Evolutionary conservation across 2,797 vertebrate species (phyloP), one percentile per base, ranked within the genome.

Genomic region (Oophaga sylvatica): DNA sequence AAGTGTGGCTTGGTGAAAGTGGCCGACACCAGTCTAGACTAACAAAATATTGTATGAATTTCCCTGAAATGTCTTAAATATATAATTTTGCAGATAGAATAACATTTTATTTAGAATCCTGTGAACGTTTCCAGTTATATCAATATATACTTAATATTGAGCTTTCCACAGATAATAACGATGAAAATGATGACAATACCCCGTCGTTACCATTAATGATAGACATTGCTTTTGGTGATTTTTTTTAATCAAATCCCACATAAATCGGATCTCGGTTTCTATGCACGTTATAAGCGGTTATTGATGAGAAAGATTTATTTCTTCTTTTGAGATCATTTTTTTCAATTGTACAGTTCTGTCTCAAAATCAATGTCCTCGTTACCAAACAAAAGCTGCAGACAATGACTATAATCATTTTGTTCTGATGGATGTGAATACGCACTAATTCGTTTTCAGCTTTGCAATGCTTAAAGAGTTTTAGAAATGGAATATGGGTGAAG

Each of bases 391-490:
- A 83, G 79, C 79, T 29, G 53, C 70, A 16, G 57, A 73, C 83
- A 80, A 82, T 86, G 78, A 83, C 87, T 90, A 83, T 88, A 88
- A 86, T 90, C 83, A 90, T 78, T 86, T 88, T 88, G 83, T 85
- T 22, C 87, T 84, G 62, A 60, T 45, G 41, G 60, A 68, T 60
- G 81, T 79, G 75, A 87, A 80, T 87, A 68, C 35, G 53, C 82
- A 62, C 76, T 87, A 90, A 88, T 91, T 92, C 87, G 90, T 90
- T 91, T 90, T 77, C 84, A 89, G 90, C 90, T 91, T 82, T 68
- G 48, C 48, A 83, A 26, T 31, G 13, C 60, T 82, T 85, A 67
- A 20, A 19, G 15, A 68, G 75, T 85, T 57, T 57, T 26, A 68
- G 75, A 77, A 67, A 77, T 77, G 41, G 22, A 26, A 59, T 29